Evolutionary conservation across 2,113 vertebrate genomes (phyloP).

Genomic region (Calonectris borealis): DNA sequence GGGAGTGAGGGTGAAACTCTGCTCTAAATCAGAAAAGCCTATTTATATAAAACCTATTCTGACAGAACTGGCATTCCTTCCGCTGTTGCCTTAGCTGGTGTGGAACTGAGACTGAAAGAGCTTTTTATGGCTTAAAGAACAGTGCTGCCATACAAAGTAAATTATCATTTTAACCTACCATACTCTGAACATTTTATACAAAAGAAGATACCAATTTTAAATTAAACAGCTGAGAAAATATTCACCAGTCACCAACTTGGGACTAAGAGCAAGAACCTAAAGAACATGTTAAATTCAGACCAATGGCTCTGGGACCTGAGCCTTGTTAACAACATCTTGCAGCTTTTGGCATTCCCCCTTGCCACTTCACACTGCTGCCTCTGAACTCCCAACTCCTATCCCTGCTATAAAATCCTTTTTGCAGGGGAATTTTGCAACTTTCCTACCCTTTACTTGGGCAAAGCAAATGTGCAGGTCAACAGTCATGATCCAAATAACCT

Average conservation of each 20-base stretch:
- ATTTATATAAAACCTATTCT: conserved; percentile 43
- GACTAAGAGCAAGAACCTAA: not conserved
- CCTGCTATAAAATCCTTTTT: not conserved
- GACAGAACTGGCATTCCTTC: conserved; percentile 31
- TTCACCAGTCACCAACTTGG: not conserved
- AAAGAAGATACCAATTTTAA: not conserved
- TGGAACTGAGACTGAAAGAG: not conserved
- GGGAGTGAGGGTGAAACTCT: not conserved
- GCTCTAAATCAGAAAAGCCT: conserved; percentile 21
- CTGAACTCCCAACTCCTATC: not conserved
- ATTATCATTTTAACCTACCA: not conserved
- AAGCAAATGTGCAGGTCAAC: not conserved
- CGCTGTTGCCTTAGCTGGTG: not conserved
- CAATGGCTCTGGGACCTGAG: not conserved
- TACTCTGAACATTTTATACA: not conserved
- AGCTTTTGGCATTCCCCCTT: not conserved
- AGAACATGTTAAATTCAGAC: not conserved
- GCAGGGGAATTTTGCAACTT: not conserved
- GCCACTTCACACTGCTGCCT: not conserved
- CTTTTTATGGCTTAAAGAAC: conserved; percentile 33
- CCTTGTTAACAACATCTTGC: not conserved
- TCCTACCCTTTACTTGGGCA: not conserved
- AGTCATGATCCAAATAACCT: not conserved
- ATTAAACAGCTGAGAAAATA: not conserved
- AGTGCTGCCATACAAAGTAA: not conserved